A percentile compares a stretch with the other conserved stretches of the same genome.
These are phyloP conservation scores for Eledone cirrhosa DNA, from an alignment of 2,888 invertebrate species.

Conservation along the genomic window DNA sequence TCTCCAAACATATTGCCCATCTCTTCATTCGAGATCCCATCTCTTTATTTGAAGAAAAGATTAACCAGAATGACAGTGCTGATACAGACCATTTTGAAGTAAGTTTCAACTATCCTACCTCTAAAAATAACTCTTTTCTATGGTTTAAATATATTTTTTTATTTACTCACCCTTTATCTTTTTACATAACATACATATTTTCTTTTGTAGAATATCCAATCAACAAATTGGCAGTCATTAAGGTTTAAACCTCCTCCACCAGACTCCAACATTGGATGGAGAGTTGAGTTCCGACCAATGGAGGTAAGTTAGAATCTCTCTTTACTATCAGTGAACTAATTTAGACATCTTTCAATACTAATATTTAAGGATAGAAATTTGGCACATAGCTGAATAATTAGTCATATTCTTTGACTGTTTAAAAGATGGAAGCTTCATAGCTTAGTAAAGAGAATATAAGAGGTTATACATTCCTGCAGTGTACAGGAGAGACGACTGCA, in stretches of 20 bases:
- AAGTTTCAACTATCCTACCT: constrained; percentile 35
- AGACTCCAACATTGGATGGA: constrained; percentile 96
- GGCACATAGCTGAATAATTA: too few relatives aligned
- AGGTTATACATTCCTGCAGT: too few relatives aligned
- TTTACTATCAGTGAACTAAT: too few relatives aligned
- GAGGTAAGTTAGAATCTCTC: constrained; percentile 51
- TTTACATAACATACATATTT: too few relatives aligned
- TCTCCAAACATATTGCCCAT: constrained; percentile 96
- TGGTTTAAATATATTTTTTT: too few relatives aligned
- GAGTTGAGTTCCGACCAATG: constrained; percentile 98
- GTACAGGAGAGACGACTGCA: too few relatives aligned
- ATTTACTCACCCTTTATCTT: too few relatives aligned
- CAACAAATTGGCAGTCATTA: constrained; percentile 99
- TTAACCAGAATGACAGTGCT: constrained; percentile 89
- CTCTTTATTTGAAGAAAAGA: constrained; percentile 92
- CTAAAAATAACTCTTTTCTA: neutral
- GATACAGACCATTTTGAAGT: constrained; percentile 99
- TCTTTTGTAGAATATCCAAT: constrained; percentile 86
- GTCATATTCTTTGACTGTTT: too few relatives aligned
- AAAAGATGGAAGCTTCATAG: too few relatives aligned
- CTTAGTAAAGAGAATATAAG: too few relatives aligned
- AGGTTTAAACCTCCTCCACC: constrained; percentile 92
- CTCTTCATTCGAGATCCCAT: constrained; percentile 97
- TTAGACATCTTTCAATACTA: too few relatives aligned
- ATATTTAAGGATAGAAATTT: too few relatives aligned